Base-by-base conservation (phyloP, 2,797 vertebrate genomes). In the Xiphorhynchus erythropygius region DNA sequence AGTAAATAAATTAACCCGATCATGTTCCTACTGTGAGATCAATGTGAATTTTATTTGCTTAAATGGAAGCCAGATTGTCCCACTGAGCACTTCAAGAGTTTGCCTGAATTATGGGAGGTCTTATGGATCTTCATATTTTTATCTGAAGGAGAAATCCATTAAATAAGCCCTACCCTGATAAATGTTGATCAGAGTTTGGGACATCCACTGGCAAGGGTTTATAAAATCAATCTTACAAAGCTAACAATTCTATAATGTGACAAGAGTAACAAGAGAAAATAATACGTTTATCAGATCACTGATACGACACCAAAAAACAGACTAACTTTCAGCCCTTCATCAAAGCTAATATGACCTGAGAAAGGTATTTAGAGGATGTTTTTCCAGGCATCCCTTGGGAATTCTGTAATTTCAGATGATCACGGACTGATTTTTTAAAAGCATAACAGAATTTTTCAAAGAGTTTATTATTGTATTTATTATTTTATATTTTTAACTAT, bases 1-100 rank as follows among this genome's bases (percentile, higher is more conserved):
- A 92, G 49, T 89, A 94, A 95, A 96, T 93, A 95, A 89, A 93
- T 95, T 89, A 91, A 87, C 53, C 50, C 63, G 65, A 91, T 92
- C 78, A 37, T 87, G 82, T 71, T 96, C 89, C 69, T 87, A 69
- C 87, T 84, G 82, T 64, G 79, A 91, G 65, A 94, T 96, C 87
- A 94, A 84, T 89, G 47, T 73, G 84, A 95, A 75, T 84, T 94
- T 95, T 96, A 91, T 92, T 94, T 86, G 23, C 59, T 92, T 87
- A 92, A 96, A 96, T 95, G 47, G 57, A 92, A 96, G 62, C 53
- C 92, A 94, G 73, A 91, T 91, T 95, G 47, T 82, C 41, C 55
- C 33, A 71, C 55, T 73, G 78, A 91, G 46, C 28, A 68, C 30
- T 80, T 87, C 71, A 84, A 65, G 46, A 52, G 8, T 42, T 89